Evolutionary conservation across 2,797 vertebrate genomes (phyloP).

Genomic region (Heliangelus exortis): DNA sequence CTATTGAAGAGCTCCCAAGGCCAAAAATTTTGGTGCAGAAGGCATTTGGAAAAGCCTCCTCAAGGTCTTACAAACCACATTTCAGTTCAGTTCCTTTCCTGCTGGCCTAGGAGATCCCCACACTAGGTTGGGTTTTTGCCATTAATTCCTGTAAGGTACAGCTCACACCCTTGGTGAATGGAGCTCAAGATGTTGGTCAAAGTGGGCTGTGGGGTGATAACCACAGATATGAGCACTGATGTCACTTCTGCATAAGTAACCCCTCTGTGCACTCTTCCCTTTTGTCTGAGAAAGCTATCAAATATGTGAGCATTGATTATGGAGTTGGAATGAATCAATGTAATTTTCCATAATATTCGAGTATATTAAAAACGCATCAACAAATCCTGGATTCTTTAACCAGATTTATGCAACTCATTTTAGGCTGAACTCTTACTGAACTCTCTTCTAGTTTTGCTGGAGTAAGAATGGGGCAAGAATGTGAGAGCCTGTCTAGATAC

Average conservation of each 20-base stretch:
- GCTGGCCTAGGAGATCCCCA: background rate
- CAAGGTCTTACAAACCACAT: background rate
- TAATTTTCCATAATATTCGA: conserved; percentile 5
- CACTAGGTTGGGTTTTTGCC: background rate
- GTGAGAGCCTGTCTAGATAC: background rate
- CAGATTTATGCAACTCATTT: background rate
- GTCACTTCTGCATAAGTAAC: background rate
- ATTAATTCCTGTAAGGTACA: background rate
- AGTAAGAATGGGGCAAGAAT: background rate
- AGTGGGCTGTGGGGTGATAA: background rate
- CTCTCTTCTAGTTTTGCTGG: background rate
- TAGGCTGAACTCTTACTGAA: conserved; percentile 33
- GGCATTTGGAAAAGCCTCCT: background rate
- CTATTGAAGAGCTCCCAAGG: background rate
- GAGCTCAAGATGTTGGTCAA: background rate
- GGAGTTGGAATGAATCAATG: background rate
- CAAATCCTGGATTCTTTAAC: background rate
- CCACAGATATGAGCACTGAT: background rate
- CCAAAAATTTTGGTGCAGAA: background rate
- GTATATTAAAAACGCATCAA: background rate
- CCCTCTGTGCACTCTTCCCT: background rate
- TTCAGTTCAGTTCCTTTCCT: background rate
- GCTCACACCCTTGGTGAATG: background rate
- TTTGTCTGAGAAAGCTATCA: background rate
- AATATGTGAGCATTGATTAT: background rate